phyloP scores from a whole-genome alignment of 1,140 invertebrate genomes.

The Zaprionus camerounensis region DNA sequence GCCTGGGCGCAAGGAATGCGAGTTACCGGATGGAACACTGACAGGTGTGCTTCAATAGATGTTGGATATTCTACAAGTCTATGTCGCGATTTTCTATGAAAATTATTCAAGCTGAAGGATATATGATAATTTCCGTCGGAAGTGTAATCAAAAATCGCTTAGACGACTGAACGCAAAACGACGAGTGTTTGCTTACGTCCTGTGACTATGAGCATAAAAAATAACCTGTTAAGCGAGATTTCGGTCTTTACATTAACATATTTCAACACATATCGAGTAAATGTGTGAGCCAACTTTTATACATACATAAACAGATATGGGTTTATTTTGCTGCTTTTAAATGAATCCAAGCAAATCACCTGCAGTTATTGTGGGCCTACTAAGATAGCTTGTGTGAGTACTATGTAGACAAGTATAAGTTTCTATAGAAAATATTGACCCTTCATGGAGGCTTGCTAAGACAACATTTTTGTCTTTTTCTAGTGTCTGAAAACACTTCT shows the following conservation, averaged over 20 bases:
- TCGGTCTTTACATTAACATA: constrained; percentile 28
- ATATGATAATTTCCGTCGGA: constrained; percentile 85
- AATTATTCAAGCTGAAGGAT: constrained; percentile 84
- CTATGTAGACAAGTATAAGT: no score
- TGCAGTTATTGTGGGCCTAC: no score
- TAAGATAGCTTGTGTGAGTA: background rate
- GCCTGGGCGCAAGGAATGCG: background rate
- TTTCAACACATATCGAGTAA: constrained; percentile 2
- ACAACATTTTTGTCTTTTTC: constrained; percentile 9
- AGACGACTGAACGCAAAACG: constrained; percentile 62
- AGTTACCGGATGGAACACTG: background rate
- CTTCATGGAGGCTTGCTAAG: background rate
- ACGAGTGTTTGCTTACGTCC: constrained; percentile 31
- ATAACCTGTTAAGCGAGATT: constrained; percentile 23
- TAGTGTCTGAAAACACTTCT: constrained; percentile 42
- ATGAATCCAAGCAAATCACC: no score
- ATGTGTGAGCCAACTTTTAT: background rate
- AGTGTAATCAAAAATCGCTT: constrained; percentile 85
- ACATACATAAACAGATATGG: constrained; percentile 1
- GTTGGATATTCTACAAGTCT: constrained; percentile 11
- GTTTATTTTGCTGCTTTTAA: background rate
- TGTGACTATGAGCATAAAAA: constrained; percentile 21
- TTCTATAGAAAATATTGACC: background rate
- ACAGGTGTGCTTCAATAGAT: constrained; percentile 39
- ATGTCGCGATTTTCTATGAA: constrained; percentile 72